Base-by-base conservation (phyloP, 2,888 invertebrate genomes). In the Vandiemenella viatica region DNA sequence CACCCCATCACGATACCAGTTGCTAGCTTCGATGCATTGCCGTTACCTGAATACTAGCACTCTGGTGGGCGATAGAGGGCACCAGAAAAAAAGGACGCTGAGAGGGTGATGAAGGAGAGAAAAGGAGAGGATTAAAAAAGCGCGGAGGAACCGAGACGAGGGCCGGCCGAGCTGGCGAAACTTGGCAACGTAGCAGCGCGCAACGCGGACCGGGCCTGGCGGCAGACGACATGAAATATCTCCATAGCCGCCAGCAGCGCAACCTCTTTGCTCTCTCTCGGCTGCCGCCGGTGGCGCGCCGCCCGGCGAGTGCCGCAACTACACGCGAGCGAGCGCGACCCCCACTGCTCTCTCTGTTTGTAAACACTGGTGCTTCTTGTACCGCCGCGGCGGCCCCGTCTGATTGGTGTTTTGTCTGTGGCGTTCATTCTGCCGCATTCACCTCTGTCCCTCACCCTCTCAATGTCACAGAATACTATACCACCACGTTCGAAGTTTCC, bases 191-290 rank as follows among this genome's bases (percentile, higher is more conserved):
- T 41, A 42, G 42, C 37, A n/a, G n/a, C n/a, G n/a, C 37, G 40
- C 45, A 32, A 26, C 45, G 17, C 20, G 23, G 37, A 6, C 50
- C n/a, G 47, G 50, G 45, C 48, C 37, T 47, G 54, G 43, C 51
- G 46, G 52, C 53, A 55, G 56, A 57, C 58, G 56, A 58, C 56
- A 58, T 58, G 56, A 57, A 56, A 54, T 56, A 57, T 58, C 55
- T 55, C 55, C 46, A 50, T 51, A 43, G 52, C 54, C 53, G 48
- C 50, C 43, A 51, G 51, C 51, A 43, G 44, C 49, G 44, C 48
- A 53, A 42, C 50, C 56, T 54, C 54, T 49, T 53, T 52, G 49
- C 49, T 54, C 54, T 21, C 47, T n/a, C n/a, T n/a, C n/a, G n/a
- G n/a, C n/a, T 37, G 15, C n/a, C 15, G 42, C 38, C 26, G 16